These are phyloP conservation scores for Mesembrinibis cayennensis DNA, from an alignment of 2,113 vertebrate genomes.

Conservation along the genomic window DNA sequence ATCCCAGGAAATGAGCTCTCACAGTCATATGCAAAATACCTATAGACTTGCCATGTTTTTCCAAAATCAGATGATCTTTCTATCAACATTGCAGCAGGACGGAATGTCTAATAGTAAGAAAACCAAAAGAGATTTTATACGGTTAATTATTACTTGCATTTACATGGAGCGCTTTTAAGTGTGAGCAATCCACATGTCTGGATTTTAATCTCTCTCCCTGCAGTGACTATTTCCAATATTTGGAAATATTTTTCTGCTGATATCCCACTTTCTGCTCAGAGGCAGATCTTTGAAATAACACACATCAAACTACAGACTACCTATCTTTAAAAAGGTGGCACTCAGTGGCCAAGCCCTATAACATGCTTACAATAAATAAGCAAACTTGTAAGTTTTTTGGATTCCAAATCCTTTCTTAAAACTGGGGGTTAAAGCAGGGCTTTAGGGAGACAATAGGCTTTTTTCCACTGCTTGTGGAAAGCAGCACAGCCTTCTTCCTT, in stretches of 20 bases:
- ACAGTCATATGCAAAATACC: conserved; percentile 97
- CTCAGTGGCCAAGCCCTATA: background rate
- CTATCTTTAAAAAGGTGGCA: background rate
- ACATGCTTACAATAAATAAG: background rate
- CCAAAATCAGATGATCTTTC: conserved; percentile 96
- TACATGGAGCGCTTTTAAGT: background rate
- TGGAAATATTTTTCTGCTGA: background rate
- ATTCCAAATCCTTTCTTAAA: background rate
- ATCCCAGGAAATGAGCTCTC: conserved; percentile 86
- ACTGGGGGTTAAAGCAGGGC: background rate
- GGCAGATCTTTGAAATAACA: background rate
- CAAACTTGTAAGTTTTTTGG: background rate
- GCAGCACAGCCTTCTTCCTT: background rate
- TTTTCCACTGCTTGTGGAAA: background rate
- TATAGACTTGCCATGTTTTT: conserved; percentile 90
- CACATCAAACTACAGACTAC: background rate
- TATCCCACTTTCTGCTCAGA: background rate
- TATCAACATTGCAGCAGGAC: conserved; percentile 94
- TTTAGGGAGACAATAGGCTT: background rate
- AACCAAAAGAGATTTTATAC: background rate
- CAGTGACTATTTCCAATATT: background rate
- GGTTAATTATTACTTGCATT: background rate
- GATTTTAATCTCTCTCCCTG: background rate
- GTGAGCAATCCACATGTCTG: background rate
- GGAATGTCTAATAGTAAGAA: conserved; percentile 83